Base-by-base conservation (phyloP, 1,140 invertebrate genomes). In the Helicoverpa armigera region DNA sequence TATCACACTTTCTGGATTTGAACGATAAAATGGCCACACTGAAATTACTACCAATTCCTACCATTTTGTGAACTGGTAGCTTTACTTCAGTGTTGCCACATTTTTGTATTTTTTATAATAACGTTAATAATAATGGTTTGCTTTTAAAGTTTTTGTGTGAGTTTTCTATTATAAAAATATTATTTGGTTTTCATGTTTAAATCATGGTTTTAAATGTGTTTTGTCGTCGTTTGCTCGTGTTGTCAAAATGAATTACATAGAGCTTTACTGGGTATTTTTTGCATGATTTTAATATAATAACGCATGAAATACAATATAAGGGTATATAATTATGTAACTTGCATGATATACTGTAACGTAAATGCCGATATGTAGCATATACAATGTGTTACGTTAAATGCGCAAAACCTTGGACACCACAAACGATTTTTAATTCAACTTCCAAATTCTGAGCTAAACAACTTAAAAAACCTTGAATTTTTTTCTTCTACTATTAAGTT, bases 201-300 rank as follows among this genome's bases (percentile, higher is more conserved):
- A 75, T 74, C 56, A 75, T 75, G 72, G 35, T 58, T 73, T 72
- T 73, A 23, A 56, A 73, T 73, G 43, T 73, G 9, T 73, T 70
- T 51, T 65, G 63, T 35, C 35, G 50, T 73, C 35, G 13, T 48
- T 43, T 74, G 29, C 14, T 48, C 13, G 18, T 60, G 18, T 29
- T 69, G 65, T 51, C 12, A 23, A 51, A 51, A 69, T 69, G 10
- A 50, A 69, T 29, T 18, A 51, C 10, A 50, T 51, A 14, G 58
- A 61, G 11, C 51, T 3, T 51, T 18, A 23, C 29, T 53, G 51
- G 9, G 53, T 29, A 70, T 5, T 70, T 3, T 70, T 70, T 70
- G 67, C 67, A 75, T 75, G 54, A 61, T 58, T 43, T 61, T 75
- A 18, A 9, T 14, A 61, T 48, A 13, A 61, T 61, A 31, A 13